Evolutionary conservation across 2,797 vertebrate species (phyloP), one percentile per base, ranked within the genome.

Genomic region (Peromyscus melanophrys): DNA sequence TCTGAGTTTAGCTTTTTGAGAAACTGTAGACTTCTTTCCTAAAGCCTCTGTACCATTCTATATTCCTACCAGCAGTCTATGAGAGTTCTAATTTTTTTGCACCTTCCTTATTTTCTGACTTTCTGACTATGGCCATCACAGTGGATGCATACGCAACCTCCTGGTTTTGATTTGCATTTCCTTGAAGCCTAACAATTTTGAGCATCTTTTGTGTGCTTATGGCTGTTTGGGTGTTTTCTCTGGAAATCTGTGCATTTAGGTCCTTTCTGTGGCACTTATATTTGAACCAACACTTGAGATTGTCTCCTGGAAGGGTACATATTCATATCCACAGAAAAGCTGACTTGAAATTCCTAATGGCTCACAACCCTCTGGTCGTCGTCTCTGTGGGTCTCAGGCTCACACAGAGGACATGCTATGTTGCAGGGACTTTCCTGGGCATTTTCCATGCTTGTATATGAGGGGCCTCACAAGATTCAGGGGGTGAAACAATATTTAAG

Each of bases 1-100:
- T 85, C 59, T 80, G 9, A 76, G 37, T 82, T 97, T 92, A 86
- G 27, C 69, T 67, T 89, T 92, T 77, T 89, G 90, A 93, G 73
- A 49, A 71, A 65, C 46, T 85, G 49, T n/a, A 57, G 52, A n/a
- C 59, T 34, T 84, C 27, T 89, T 71, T 55, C 69, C 67, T 75
- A 73, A 76, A 91, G 67, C 4, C 2, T 9, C 27, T 34, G 25
- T 23, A 17, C 34, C 49, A 19, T 87, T 88, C 82, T 55, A 46
- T 4, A 73, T 89, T 46, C 76, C 29, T 11, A 73, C 4, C 34
- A 94, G 29, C 27, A 76, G 65, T 71, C 43, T 65, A 12, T n/a
- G 46, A 31, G 46, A 73, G 59, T 92, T 93, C 27, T 6, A 73
- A 0, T 52, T 94, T 77, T 49, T 31, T 10, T 25, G 29, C 37